Base-by-base conservation (phyloP, 2,888 invertebrate species). In the Rhagophthalmus giganteus region DNA sequence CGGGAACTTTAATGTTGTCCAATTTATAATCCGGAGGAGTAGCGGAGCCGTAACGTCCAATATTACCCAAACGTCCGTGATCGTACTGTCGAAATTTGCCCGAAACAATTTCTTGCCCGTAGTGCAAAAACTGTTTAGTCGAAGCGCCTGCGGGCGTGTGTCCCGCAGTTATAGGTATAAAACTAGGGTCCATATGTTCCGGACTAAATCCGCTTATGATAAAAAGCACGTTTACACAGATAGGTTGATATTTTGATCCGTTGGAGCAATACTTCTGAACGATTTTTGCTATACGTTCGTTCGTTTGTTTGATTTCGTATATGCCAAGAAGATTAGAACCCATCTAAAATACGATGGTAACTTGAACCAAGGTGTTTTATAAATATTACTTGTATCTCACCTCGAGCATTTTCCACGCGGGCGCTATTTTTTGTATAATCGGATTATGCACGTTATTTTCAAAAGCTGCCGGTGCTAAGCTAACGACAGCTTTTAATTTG, bases 41-140 rank as follows among this genome's bases (percentile, higher is more conserved):
- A 0, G 61, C 38, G 8, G 61, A 54, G 10, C 68, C 70, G 57
- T 77, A 78, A 20, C 45, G 57, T 4, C 31, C 39, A 34, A 61
- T 27, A 54, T 68, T 71, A 13, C 39, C 39, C 1, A 62, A 58
- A 2, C 54, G 3, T 7, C 84, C 84, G 52, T 78, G 75, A 65
- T 85, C 82, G 60, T 79, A 85, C 52, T 82, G 79, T 9, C 80
- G 74, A 68, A 84, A 84, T 1, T 68, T 35, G 3, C 62, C 65
- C 27, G 78, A 78, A 8, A 70, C 64, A 12, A 84, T 79, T 15
- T 82, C 77, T 73, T 91, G 90, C 0, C 77, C 84, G 65, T 81
- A 90, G 70, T 92, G 90, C 2, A 83, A 74, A 4, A 90, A 69
- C 68, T 89, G 88, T 62, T 81, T 81, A 1, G 82, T 80, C 0